These are phyloP conservation scores for Pseudochromis fuscus DNA, from an alignment of 2,797 vertebrate genomes.

Conservation along the genomic window DNA sequence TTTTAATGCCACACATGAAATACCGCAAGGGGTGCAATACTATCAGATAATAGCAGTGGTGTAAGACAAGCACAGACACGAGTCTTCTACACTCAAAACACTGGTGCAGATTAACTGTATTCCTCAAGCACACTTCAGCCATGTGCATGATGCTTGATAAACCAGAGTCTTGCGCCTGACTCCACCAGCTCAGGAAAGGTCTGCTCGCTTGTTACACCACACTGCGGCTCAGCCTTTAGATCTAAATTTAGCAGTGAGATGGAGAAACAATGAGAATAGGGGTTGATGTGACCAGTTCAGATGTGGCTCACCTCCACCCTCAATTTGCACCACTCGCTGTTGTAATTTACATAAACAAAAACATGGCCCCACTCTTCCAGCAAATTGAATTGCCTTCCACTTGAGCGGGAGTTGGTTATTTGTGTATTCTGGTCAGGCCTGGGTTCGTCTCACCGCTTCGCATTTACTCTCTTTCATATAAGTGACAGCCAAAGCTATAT, in stretches of 20 bases:
- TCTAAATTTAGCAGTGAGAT: not conserved
- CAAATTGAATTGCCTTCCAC: not conserved
- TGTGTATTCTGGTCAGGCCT: not conserved
- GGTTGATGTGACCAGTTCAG: not conserved
- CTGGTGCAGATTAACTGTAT: too few species aligned
- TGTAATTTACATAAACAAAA: slow-evolving; percentile 10
- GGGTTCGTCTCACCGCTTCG: not conserved
- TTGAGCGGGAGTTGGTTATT: not conserved
- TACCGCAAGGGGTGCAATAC: too few species aligned
- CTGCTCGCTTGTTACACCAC: not conserved
- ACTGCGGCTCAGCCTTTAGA: not conserved
- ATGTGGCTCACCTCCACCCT: not conserved
- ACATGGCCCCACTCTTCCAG: too few species aligned
- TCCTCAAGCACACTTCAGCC: too few species aligned
- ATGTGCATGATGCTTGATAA: too few species aligned
- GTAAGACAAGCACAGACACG: not conserved
- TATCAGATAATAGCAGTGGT: slow-evolving; percentile 4
- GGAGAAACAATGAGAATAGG: not conserved
- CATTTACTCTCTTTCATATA: not conserved
- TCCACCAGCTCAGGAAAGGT: not conserved
- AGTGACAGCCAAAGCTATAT: not conserved
- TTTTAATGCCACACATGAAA: too few species aligned
- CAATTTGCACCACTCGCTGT: slow-evolving; percentile 11
- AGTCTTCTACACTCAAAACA: too few species aligned
- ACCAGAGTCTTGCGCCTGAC: not conserved